Evolutionary conservation across 2,888 invertebrate species (phyloP).

Genomic region (Emmelina monodactyla): DNA sequence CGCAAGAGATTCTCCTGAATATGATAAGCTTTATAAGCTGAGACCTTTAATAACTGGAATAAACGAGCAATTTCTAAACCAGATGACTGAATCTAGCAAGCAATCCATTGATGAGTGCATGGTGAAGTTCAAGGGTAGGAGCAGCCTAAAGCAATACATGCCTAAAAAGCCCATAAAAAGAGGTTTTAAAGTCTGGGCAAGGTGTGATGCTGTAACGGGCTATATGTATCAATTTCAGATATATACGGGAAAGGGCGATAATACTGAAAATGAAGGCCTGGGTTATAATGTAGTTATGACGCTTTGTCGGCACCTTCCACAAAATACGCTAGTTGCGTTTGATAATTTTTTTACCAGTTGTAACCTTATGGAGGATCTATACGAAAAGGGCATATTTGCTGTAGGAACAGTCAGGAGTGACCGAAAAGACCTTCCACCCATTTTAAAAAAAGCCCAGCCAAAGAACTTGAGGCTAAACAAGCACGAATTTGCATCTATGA

Average conservation of each 20-base stretch:
- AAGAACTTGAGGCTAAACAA: slow-evolving; percentile 19
- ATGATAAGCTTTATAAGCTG: slow-evolving; percentile 20
- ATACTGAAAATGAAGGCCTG: slow-evolving; percentile 3
- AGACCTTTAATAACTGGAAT: slow-evolving; percentile 17
- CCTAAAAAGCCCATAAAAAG: slow-evolving; percentile 14
- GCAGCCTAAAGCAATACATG: slow-evolving; percentile 14
- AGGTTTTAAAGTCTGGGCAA: slow-evolving; percentile 11
- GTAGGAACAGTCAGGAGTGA: slow-evolving; percentile 17
- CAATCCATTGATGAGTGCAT: slow-evolving; percentile 15
- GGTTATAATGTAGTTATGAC: slow-evolving; percentile 7
- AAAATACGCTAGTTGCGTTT: slow-evolving; percentile 19
- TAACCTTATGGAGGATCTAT: slow-evolving; percentile 15
- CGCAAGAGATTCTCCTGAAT: slow-evolving; percentile 16
- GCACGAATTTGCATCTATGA: slow-evolving; percentile 21
- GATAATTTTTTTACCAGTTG: slow-evolving; percentile 23
- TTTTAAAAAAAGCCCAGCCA: slow-evolving; percentile 15
- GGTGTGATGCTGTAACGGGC: slow-evolving; percentile 7
- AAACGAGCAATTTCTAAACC: no score
- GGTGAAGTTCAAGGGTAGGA: slow-evolving; percentile 15
- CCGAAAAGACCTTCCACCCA: slow-evolving; percentile 16
- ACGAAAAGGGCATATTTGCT: slow-evolving; percentile 15
- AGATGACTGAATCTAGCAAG: slow-evolving; percentile 2
- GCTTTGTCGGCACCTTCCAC: slow-evolving; percentile 4
- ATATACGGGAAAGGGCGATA: slow-evolving; percentile 7
- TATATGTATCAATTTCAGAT: slow-evolving; percentile 7